Conservation (phyloP, 2,888 invertebrate genomes). For the Coronaproctus castanopsis region DNA sequence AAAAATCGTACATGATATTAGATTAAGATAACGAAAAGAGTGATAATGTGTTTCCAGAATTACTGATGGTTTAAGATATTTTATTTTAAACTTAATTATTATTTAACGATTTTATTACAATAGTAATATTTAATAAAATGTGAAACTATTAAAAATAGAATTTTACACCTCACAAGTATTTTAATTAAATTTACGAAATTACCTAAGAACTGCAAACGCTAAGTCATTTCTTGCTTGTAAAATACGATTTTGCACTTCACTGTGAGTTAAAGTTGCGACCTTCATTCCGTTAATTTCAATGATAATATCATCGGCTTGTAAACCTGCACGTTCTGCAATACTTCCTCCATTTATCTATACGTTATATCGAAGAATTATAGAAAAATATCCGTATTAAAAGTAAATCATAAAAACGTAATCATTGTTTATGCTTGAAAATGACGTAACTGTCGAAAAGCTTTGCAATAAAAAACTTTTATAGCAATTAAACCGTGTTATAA, state of each 20-base stretch:
- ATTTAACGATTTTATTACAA: no score
- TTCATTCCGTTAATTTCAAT: constrained; percentile 50
- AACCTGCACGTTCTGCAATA: constrained; percentile 59
- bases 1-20: no score
- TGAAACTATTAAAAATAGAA: no score
- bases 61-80: no score
- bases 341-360: constrained; percentile 59
- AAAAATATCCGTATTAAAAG: no score
- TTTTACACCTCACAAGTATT: no score
- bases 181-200: no score
- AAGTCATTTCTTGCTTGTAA: constrained; percentile 48
- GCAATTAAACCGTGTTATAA: neutral
- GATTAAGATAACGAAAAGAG: no score
- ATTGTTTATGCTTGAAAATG: neutral
- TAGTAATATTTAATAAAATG: no score
- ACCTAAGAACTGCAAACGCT: constrained; percentile 50
- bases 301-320: constrained; percentile 67
- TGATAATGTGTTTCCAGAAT: no score
- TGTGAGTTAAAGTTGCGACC: constrained; percentile 48
- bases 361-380: neutral
- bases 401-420: no score
- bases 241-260: constrained; percentile 54
- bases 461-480: neutral
- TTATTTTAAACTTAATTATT: no score
- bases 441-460: neutral